A percentile compares a stretch with the other conserved stretches of the same genome.
Conservation (phyloP, 2,888 invertebrate genomes). For the Cotesia congregata region DNA sequence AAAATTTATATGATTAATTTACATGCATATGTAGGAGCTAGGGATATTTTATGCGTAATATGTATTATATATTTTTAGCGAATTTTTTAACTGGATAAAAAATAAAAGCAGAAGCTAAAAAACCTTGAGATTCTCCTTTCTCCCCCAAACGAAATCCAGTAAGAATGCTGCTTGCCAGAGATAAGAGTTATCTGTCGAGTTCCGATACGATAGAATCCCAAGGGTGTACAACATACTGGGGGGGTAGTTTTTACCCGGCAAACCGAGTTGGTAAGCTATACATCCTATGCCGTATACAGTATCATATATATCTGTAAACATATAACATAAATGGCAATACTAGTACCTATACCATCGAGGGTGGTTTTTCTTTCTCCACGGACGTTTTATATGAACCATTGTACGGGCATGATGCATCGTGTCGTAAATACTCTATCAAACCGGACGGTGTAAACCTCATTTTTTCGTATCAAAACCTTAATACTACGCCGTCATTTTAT, state of each 20-base stretch:
- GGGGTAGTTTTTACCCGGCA: constrained; percentile 25
- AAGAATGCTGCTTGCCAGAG: constrained; percentile 57
- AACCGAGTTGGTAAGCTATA: neutral
- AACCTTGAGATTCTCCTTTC: neutral
- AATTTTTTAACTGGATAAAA: constrained; percentile 4
- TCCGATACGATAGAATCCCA: constrained; percentile 66
- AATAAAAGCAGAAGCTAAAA: neutral
- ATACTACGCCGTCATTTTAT: neutral
- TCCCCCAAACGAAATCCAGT: constrained; percentile 9
- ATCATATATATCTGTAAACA: neutral
- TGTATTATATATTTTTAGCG: constrained; percentile 18
- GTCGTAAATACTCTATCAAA: constrained; percentile 69
- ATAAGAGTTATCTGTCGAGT: constrained; percentile 67
- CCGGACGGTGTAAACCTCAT: constrained; percentile 32
- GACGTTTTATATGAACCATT: constrained; percentile 58
- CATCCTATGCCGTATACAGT: neutral
- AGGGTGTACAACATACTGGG: constrained; percentile 48
- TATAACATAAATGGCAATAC: neutral
- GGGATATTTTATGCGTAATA: constrained; percentile 23
- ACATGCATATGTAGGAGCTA: neutral
- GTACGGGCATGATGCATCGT: constrained; percentile 68
- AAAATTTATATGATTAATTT: neutral
- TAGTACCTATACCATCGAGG: constrained; percentile 29
- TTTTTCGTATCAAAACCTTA: constrained; percentile 1
- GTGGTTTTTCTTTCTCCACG: constrained; percentile 33